phyloP scores from a whole-genome alignment of 2,797 vertebrate genomes.

The Macroramphosus scolopax region DNA sequence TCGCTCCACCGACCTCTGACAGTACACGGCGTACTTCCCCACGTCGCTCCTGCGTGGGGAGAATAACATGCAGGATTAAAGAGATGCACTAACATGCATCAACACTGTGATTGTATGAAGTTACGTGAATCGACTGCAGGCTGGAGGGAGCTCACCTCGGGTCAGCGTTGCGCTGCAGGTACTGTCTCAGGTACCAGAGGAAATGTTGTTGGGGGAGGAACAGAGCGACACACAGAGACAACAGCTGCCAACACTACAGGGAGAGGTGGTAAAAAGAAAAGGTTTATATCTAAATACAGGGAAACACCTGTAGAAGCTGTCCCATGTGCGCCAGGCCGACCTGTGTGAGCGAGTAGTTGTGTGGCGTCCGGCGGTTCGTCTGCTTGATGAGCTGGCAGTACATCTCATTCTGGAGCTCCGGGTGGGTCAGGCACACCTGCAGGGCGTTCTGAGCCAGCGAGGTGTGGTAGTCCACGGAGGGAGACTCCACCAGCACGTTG shows the following conservation, averaged over 20 bases:
- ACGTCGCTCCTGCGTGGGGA: conserved; percentile 82
- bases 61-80: too few species aligned
- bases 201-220: conserved; percentile 96
- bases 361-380: conserved; percentile 82
- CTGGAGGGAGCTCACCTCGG: conserved; percentile 78
- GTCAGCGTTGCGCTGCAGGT: conserved; percentile 88
- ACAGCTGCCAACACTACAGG: conserved; percentile 91
- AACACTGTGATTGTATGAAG: too few species aligned
- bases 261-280: neutral
- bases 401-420: conserved; percentile 94
- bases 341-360: conserved; percentile 89
- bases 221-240: conserved; percentile 91
- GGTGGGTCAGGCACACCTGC: conserved; percentile 92
- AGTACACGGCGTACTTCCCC: conserved; percentile 94
- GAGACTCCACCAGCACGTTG: conserved; percentile 90
- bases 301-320: too few species aligned
- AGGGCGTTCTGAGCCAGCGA: conserved; percentile 92
- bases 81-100: too few species aligned
- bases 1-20: conserved; percentile 89
- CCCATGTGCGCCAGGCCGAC: conserved; percentile 60
- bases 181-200: conserved; percentile 92
- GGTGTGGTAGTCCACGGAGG: conserved; percentile 93
- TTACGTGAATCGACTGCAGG: neutral
- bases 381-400: conserved; percentile 96
- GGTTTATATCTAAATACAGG: too few species aligned